A percentile compares a stretch with the other conserved stretches of the same genome.
phyloP scores from a whole-genome alignment of 2,888 invertebrate species.

The Teinopalpus imperialis region DNA sequence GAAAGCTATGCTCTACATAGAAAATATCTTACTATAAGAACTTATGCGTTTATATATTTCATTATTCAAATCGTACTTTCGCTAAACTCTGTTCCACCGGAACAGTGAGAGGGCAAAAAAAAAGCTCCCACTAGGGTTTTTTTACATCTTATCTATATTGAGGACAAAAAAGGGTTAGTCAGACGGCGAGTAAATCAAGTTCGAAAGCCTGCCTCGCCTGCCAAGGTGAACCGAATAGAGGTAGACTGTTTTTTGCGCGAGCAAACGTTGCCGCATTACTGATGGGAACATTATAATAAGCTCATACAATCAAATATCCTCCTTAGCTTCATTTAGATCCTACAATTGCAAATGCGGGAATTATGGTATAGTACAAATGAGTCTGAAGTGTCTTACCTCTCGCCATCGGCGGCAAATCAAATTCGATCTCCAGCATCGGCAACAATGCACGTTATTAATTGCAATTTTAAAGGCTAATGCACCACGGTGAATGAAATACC shows the following conservation, averaged over 20 bases:
- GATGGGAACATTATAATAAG: constrained; percentile 47
- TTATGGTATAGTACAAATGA: no score
- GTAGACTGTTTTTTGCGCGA: constrained; percentile 58
- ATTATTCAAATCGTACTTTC: constrained; percentile 74
- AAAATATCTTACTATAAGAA: constrained; percentile 50
- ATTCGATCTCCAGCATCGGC: no score
- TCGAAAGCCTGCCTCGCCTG: constrained; percentile 64
- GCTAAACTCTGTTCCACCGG: constrained; percentile 62
- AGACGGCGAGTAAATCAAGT: constrained; percentile 77
- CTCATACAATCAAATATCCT: no score
- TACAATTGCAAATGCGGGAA: no score
- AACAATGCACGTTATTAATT: no score
- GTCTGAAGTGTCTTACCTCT: no score
- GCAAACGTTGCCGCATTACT: constrained; percentile 52
- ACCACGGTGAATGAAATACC: no score
- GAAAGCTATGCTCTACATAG: constrained; percentile 34
- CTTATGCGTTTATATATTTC: constrained; percentile 64
- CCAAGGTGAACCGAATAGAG: constrained; percentile 69
- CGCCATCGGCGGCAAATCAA: no score
- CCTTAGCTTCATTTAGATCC: no score
- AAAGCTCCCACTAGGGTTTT: constrained; percentile 58
- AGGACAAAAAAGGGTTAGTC: constrained; percentile 79
- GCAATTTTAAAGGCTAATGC: no score
- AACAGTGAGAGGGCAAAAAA: constrained; percentile 53
- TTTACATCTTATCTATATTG: constrained; percentile 76